Base-by-base conservation (phyloP, 2,113 vertebrate species). In the Cairina moschata region DNA sequence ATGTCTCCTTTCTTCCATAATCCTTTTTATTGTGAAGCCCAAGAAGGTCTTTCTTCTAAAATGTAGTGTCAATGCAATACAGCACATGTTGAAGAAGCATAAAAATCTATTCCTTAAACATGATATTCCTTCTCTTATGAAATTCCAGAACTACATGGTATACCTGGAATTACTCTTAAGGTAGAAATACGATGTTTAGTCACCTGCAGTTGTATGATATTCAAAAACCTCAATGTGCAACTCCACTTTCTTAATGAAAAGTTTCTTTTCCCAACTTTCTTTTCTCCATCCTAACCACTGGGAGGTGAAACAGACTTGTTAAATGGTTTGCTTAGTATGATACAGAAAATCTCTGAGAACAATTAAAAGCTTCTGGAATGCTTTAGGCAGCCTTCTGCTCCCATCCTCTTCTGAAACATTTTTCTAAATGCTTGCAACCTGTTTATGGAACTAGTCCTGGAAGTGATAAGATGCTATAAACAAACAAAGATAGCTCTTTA, bases 81-180 rank as follows among this genome's bases (percentile, higher is more conserved):
- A 74, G 78, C 21, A 67, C 7, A 54, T 8, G 8, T 74, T 48
- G 31, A 90, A 74, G 40, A 2, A 71, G 9, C 2, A n/a, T 44
- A 48, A 28, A 78, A 62, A 76, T 62, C 34, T 78, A 44, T 26
- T 8, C 23, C 16, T 46, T 58, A 74, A 74, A 62, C 2, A 38
- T 0, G 0, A 34, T 42, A 56, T 56, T 42, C 17, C 71, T 26
- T 31, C 54, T 56, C 20, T 2, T 28, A 15, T 63, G 28, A 79
- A 76, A 76, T 75, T 42, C 28, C 17, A 71, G 65, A 95, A 68
- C 21, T 60, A 79, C 63, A 46, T 5, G 40, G 29, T 69, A 46
- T 18, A 55, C 16, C 25, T 31, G 38, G 28, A 54, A 52, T 69
- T 85, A 85, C 42, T 28, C 10, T 40, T 14, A 71, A 48, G 22